Conservation (phyloP, 2,888 invertebrate species). For the Phaedon cochleariae region DNA sequence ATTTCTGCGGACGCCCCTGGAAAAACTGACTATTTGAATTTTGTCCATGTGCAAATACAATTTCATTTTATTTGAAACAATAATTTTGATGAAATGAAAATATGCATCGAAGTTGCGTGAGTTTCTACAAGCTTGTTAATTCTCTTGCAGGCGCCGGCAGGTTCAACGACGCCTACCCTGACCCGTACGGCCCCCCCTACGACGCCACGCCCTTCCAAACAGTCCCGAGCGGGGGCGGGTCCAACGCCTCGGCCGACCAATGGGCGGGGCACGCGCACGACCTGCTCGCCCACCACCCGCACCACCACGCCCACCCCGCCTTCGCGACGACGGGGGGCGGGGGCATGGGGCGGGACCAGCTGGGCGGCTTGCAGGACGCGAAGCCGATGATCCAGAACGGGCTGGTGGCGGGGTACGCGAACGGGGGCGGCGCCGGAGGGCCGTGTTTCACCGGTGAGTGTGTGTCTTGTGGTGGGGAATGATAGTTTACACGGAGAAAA, state of each 20-base stretch:
- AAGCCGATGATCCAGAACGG: slow-evolving; percentile 69
- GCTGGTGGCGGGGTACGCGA: slow-evolving; percentile 66
- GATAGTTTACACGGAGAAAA: too few relatives aligned
- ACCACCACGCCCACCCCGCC: slow-evolving; percentile 64
- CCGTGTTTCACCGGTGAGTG: slow-evolving; percentile 72
- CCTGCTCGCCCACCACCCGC: slow-evolving; percentile 60
- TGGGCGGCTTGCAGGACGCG: slow-evolving; percentile 58
- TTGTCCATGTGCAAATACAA: too few relatives aligned
- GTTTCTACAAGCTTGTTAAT: not conserved
- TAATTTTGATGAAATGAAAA: too few relatives aligned
- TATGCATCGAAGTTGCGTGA: too few relatives aligned
- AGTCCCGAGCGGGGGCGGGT: slow-evolving; percentile 62
- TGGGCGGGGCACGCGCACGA: slow-evolving; percentile 58
- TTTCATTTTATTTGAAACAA: too few relatives aligned
- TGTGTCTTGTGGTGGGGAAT: too few relatives aligned
- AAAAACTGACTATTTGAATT: too few relatives aligned
- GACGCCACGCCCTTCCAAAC: slow-evolving; percentile 78
- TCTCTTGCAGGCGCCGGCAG: slow-evolving; percentile 58
- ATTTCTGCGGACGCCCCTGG: too few relatives aligned
- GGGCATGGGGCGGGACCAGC: slow-evolving; percentile 55
- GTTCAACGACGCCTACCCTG: slow-evolving; percentile 66
- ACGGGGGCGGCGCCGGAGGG: slow-evolving; percentile 67
- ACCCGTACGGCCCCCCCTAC: slow-evolving; percentile 67
- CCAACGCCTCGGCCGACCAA: slow-evolving; percentile 59
- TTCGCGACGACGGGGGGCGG: slow-evolving; percentile 58